Conservation (phyloP, 2,113 vertebrate species). For the Sylvietta virens region DNA sequence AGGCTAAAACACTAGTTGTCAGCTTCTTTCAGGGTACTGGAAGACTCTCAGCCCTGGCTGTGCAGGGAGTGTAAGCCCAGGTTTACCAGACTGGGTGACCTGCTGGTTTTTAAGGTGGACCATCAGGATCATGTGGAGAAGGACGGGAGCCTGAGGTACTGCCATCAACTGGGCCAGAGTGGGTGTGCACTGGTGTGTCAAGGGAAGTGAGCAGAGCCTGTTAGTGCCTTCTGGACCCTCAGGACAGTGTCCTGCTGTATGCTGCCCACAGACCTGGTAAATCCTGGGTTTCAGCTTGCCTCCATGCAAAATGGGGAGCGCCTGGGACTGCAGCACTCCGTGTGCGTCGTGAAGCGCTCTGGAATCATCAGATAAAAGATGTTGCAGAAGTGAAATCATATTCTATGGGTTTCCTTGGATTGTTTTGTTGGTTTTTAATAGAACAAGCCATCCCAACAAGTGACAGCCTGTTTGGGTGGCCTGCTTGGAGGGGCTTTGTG, state of each 20-base stretch:
- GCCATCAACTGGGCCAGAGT: not conserved
- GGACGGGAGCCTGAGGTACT: not conserved
- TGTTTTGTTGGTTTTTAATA: not conserved
- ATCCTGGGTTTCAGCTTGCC: not conserved
- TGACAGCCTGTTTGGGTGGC: conserved; percentile 18
- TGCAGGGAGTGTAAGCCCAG: not conserved
- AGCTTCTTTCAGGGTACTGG: not conserved
- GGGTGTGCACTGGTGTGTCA: not conserved
- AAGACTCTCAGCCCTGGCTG: not conserved
- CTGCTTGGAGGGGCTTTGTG: not conserved
- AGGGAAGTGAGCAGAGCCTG: not conserved
- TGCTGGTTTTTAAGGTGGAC: not conserved
- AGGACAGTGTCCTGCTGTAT: not conserved
- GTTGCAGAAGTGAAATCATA: not conserved
- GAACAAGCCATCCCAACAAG: not conserved
- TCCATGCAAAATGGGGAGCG: not conserved
- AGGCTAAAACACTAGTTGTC: not conserved
- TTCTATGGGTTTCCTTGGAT: not conserved
- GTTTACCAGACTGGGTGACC: not conserved
- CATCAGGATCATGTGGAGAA: not conserved
- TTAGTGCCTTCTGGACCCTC: not conserved
- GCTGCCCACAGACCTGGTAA: not conserved
- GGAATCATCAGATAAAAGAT: not conserved
- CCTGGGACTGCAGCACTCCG: not conserved
- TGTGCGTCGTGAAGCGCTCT: rapidly evolving